Percentiles rank a stretch among this genome's conserved stretches.
Evolutionary conservation across 2,797 vertebrate genomes (phyloP).

Genomic region (Myioborus melanocephalus): DNA sequence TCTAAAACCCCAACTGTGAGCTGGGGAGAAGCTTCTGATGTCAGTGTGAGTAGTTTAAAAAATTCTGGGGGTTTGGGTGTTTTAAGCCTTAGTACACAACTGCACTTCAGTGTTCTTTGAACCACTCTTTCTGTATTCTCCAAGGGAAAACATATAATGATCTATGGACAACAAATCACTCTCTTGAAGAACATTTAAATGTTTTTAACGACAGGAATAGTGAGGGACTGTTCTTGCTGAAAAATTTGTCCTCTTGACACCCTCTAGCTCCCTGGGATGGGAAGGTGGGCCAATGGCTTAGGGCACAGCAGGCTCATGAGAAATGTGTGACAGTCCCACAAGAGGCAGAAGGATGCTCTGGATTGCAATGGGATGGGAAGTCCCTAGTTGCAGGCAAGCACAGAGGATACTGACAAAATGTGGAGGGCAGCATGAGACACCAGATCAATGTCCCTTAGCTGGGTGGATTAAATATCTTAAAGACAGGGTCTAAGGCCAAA

Average conservation of each 20-base stretch:
- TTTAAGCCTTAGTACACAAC: neutral
- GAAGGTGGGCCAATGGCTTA: neutral
- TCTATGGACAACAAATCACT: neutral
- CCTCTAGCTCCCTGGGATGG: neutral
- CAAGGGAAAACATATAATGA: neutral
- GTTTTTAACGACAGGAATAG: neutral
- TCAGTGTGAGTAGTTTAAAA: neutral
- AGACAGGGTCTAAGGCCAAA: neutral
- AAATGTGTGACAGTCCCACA: rapidly evolving
- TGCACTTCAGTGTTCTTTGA: neutral
- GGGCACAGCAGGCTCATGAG: neutral
- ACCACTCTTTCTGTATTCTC: neutral
- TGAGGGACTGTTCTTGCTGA: neutral
- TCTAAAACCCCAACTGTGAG: neutral
- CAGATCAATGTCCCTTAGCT: neutral
- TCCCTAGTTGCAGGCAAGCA: rapidly evolving
- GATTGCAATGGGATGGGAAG: no score
- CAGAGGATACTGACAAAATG: neutral
- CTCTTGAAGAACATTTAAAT: neutral
- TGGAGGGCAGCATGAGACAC: neutral
- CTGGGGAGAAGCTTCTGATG: neutral
- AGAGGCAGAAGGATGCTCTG: neutral
- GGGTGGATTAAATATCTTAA: neutral
- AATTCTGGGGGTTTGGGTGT: neutral
- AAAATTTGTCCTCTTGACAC: neutral